Percentiles rank a stretch among this genome's conserved stretches.
These are phyloP conservation scores for Hypotaenidia okinawae DNA, from an alignment of 2,797 vertebrate genomes.

Conservation along the genomic window DNA sequence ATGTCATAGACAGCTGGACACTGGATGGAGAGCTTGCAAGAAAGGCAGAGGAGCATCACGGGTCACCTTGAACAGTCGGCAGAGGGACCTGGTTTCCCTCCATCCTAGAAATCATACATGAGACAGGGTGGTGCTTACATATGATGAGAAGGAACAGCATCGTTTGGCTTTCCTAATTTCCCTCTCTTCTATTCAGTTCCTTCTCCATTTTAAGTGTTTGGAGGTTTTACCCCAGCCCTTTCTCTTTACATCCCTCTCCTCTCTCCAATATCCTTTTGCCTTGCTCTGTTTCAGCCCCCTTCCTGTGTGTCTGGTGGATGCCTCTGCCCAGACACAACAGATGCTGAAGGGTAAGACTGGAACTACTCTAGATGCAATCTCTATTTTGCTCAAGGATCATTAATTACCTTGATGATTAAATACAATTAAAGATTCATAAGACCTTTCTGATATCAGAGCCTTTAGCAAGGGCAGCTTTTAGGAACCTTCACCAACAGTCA, in stretches of 20 bases:
- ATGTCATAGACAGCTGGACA: background rate
- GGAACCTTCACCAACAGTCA: constrained; percentile 52
- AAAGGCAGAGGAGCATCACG: background rate
- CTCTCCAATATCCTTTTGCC: background rate
- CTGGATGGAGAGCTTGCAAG: background rate
- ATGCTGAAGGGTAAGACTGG: constrained; percentile 52
- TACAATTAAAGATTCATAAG: constrained; percentile 75
- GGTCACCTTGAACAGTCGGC: background rate
- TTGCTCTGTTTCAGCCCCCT: background rate
- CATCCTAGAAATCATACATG: background rate
- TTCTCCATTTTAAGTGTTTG: background rate
- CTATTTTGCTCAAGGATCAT: constrained; percentile 74
- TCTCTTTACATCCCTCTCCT: background rate
- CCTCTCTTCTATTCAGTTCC: background rate
- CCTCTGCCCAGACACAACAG: constrained; percentile 59
- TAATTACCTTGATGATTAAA: constrained; percentile 78
- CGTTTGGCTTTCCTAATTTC: background rate
- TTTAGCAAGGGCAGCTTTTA: constrained; percentile 62
- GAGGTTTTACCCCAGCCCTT: background rate
- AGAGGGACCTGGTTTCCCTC: background rate
- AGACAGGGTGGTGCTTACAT: background rate
- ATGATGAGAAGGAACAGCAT: background rate
- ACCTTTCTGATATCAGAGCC: constrained; percentile 72
- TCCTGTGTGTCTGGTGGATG: background rate
- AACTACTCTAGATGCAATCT: constrained; percentile 61